Conservation (phyloP, 1,140 invertebrate genomes). For the Aradophagus sp. region DNA sequence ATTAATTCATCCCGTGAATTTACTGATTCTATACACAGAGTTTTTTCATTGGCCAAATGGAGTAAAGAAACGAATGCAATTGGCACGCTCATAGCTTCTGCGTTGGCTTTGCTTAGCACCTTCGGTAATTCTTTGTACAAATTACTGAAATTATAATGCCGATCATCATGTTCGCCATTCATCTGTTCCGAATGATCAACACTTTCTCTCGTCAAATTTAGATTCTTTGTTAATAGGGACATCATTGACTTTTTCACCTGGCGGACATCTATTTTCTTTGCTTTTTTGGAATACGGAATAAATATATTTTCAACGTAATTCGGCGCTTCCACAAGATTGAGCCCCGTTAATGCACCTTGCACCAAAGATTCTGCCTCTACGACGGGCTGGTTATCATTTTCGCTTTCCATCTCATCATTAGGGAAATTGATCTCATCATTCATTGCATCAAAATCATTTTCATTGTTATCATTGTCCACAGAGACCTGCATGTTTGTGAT, state of each 20-base stretch:
- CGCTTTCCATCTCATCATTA: conserved; percentile 30
- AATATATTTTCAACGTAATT: conserved; percentile 77
- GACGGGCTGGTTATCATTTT: not conserved
- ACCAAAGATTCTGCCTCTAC: conserved; percentile 2
- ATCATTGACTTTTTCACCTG: conserved; percentile 81
- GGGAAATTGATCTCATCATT: conserved; percentile 42
- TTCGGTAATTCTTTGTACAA: conserved; percentile 78
- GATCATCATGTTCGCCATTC: too few relatives aligned
- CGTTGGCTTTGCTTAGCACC: conserved; percentile 78
- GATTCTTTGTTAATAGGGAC: conserved; percentile 74
- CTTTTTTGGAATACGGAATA: conserved; percentile 83
- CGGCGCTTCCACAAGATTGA: conserved; percentile 78
- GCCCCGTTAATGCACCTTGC: conserved; percentile 70
- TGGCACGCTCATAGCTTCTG: conserved; percentile 83
- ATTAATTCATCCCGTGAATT: not conserved
- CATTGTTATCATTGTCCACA: conserved; percentile 52
- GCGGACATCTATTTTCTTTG: conserved; percentile 88
- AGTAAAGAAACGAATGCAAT: conserved; percentile 85
- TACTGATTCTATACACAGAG: conserved; percentile 4
- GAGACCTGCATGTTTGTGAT: too few relatives aligned
- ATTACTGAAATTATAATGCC: conserved; percentile 8
- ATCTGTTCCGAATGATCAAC: not conserved
- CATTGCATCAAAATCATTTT: conserved; percentile 40
- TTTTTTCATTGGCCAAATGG: conserved; percentile 78
- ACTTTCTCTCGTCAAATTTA: conserved; percentile 58